These are phyloP conservation scores for Thripadectes ignobilis DNA, from an alignment of 2,797 vertebrate species.

Conservation along the genomic window DNA sequence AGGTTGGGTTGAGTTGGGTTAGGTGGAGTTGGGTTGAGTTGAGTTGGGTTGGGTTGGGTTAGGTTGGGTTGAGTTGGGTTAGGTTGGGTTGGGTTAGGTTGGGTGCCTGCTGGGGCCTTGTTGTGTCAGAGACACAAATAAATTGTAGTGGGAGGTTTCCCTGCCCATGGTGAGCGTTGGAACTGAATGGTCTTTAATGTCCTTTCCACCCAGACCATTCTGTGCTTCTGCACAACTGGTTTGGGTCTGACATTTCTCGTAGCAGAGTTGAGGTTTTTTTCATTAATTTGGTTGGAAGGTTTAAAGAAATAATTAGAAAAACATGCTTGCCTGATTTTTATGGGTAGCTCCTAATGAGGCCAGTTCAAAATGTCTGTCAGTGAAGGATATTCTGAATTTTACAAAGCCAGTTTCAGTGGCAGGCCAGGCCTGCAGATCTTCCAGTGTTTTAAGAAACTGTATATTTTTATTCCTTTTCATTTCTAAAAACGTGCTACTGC, in stretches of 20 bases:
- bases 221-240: background rate
- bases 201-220: background rate
- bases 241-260: background rate
- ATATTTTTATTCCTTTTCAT: background rate
- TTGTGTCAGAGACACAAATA: rapidly evolving
- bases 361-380: background rate
- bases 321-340: background rate
- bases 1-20: background rate
- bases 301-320: background rate
- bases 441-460: background rate
- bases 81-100: too few relatives aligned
- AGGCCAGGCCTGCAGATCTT: background rate
- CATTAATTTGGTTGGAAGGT: background rate
- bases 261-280: background rate
- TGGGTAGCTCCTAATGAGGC: background rate
- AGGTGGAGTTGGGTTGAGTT: background rate
- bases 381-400: background rate
- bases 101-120: background rate
- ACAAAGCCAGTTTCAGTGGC: background rate
- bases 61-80: background rate
- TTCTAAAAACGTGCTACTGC: background rate
- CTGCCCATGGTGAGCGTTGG: background rate
- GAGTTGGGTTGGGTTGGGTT: background rate
- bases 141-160: background rate
- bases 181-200: background rate